A percentile compares a stretch with the other conserved stretches of the same genome.
phyloP scores from a whole-genome alignment of 2,888 invertebrate species.

The Epsilonema sp. region DNA sequence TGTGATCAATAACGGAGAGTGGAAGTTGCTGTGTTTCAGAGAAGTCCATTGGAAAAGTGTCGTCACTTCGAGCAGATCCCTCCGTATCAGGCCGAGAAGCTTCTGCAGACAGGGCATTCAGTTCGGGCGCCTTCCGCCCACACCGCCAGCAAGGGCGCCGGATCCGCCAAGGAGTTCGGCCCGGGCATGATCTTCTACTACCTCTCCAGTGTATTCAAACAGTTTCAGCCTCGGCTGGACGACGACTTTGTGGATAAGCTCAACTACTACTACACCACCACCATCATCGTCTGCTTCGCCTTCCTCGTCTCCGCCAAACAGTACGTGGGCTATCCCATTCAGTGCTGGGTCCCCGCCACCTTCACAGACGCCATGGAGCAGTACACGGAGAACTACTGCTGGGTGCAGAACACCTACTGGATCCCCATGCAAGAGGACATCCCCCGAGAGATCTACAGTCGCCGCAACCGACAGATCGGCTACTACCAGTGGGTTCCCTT shows the following conservation, averaged over 20 bases:
- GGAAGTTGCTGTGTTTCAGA: too few species aligned
- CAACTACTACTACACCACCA: constrained; percentile 29
- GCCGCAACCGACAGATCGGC: constrained; percentile 27
- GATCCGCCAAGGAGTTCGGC: constrained; percentile 28
- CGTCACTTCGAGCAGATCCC: constrained; percentile 28
- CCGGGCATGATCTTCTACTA: constrained; percentile 30
- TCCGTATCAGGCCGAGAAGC: constrained; percentile 27
- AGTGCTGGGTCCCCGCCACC: constrained; percentile 29
- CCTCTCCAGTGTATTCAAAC: constrained; percentile 27
- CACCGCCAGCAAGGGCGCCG: constrained; percentile 17
- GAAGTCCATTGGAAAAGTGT: constrained; percentile 26
- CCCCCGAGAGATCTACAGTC: constrained; percentile 27
- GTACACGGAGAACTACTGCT: constrained; percentile 27
- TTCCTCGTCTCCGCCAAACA: constrained; percentile 28
- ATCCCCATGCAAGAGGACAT: constrained; percentile 27
- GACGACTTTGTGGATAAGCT: constrained; percentile 29
- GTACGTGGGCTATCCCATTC: constrained; percentile 27
- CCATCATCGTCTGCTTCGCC: constrained; percentile 27
- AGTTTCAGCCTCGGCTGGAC: constrained; percentile 26
- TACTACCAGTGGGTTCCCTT: constrained; percentile 28
- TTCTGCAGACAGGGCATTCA: constrained; percentile 28
- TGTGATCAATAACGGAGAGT: too few species aligned
- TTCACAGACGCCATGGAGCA: constrained; percentile 30
- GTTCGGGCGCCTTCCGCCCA: constrained; percentile 18
- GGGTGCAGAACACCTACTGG: constrained; percentile 28